Conservation (phyloP, 1,140 invertebrate species). For the Tachypleus tridentatus region DNA sequence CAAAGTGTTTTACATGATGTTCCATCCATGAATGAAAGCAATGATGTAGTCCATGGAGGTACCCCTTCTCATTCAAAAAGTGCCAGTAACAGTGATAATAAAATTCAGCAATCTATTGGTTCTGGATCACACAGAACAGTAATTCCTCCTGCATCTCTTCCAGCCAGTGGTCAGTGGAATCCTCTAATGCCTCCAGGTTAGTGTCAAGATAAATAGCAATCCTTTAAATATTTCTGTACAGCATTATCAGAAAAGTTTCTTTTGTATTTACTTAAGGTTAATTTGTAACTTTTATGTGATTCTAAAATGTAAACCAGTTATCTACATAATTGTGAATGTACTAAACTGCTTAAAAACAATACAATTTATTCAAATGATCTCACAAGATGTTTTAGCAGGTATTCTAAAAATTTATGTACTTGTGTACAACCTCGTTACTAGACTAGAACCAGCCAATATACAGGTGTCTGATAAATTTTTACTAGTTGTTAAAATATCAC, state of each 20-base stretch:
- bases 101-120: constrained; percentile 9
- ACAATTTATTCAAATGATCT: too few relatives aligned
- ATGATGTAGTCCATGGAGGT: constrained; percentile 59
- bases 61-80: constrained; percentile 31
- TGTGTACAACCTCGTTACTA: too few relatives aligned
- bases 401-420: too few relatives aligned
- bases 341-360: too few relatives aligned
- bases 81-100: constrained; percentile 9
- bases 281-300: too few relatives aligned
- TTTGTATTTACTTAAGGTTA: too few relatives aligned
- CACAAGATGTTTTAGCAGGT: too few relatives aligned
- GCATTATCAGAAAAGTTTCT: too few relatives aligned
- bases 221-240: neutral
- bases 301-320: too few relatives aligned
- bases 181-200: neutral
- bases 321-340: too few relatives aligned
- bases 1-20: constrained; percentile 79
- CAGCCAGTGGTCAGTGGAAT: constrained; percentile 15
- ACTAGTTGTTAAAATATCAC: neutral
- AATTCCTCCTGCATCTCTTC: constrained; percentile 21
- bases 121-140: constrained; percentile 3
- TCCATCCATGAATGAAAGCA: constrained; percentile 61
- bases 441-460: too few relatives aligned
- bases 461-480: too few relatives aligned
- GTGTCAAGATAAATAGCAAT: neutral